phyloP scores from a whole-genome alignment of 2,888 invertebrate genomes.

The Tetragnatha montana region DNA sequence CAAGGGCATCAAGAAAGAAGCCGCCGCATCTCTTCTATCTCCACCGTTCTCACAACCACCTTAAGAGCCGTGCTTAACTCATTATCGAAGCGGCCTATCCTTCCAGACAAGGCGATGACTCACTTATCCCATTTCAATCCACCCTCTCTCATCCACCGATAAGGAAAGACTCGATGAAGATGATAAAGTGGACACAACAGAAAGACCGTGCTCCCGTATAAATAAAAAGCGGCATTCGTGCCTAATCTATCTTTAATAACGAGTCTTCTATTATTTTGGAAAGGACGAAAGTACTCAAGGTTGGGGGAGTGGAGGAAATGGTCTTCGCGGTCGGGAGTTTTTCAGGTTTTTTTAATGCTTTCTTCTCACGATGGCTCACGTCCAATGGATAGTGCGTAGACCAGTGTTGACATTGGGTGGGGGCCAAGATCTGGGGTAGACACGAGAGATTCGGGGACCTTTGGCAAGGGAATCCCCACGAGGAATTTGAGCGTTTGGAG shows the following conservation, averaged over 20 bases:
- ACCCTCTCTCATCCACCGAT: neutral
- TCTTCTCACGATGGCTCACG: neutral
- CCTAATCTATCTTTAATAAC: slow-evolving; percentile 20
- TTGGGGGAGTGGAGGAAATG: slow-evolving; percentile 9
- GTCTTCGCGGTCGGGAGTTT: slow-evolving; percentile 18
- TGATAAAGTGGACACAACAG: neutral
- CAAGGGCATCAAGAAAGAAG: no score
- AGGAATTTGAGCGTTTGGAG: no score
- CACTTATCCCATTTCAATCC: neutral
- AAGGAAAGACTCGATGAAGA: neutral
- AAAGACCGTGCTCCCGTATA: neutral
- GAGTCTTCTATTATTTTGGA: slow-evolving; percentile 10
- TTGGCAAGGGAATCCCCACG: no score
- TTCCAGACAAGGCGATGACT: neutral
- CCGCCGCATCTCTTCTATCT: no score
- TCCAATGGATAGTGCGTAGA: neutral
- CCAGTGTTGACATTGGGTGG: no score
- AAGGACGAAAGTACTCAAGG: slow-evolving; percentile 38
- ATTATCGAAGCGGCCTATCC: neutral
- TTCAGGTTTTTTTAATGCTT: neutral
- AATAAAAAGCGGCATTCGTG: neutral
- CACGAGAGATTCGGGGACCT: no score
- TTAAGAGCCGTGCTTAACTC: neutral
- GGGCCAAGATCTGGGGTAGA: no score
- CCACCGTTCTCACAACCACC: neutral